Conservation (phyloP, 2,113 vertebrate species). For the Isurus oxyrinchus region DNA sequence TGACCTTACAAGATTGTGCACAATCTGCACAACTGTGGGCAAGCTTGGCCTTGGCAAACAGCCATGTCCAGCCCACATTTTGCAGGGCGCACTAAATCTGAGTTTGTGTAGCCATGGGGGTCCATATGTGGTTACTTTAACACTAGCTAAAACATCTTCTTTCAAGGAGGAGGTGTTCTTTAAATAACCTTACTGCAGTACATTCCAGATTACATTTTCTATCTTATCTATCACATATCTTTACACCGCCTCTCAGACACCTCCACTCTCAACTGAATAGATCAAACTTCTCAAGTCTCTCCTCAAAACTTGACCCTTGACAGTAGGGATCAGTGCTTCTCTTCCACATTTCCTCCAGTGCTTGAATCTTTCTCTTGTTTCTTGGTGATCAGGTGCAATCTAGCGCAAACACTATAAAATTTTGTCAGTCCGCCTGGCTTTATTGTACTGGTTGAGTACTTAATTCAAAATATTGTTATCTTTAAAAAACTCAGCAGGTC, state of each 20-base stretch:
- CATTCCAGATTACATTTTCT: background rate
- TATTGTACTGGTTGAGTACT: background rate
- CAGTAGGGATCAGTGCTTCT: background rate
- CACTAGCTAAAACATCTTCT: background rate
- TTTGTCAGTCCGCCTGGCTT: background rate
- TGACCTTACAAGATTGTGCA: background rate
- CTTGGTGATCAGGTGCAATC: background rate
- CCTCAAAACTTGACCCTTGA: background rate
- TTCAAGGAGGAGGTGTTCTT: background rate
- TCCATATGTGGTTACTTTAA: background rate
- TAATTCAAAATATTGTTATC: background rate
- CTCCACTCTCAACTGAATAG: background rate
- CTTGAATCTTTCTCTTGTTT: background rate
- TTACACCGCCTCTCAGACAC: background rate
- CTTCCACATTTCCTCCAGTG: background rate
- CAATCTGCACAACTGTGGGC: background rate
- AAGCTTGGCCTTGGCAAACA: background rate
- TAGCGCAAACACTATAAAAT: background rate
- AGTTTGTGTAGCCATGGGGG: background rate
- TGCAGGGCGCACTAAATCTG: background rate
- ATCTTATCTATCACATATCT: background rate
- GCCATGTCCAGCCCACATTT: background rate
- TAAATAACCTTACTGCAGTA: background rate
- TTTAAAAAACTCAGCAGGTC: no score
- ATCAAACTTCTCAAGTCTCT: background rate